Evolutionary conservation across 2,113 vertebrate species (phyloP), one percentile per base, ranked within the genome.

Genomic region (Dasypus novemcinctus): DNA sequence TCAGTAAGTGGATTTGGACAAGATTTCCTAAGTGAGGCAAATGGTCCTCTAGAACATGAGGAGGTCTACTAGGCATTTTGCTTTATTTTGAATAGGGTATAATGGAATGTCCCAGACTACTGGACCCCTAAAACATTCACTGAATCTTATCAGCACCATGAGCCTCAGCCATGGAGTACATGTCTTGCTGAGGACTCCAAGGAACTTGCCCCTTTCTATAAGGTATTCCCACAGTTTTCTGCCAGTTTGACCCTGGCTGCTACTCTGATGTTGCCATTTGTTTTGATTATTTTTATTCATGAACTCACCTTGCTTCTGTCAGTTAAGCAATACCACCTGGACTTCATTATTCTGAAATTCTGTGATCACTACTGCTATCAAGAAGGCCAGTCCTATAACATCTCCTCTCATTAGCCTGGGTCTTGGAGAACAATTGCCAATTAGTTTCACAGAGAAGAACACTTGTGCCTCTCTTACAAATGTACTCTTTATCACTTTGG

Each of bases 21-120:
- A 13, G 52, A 33, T 86, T 86, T 93, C 20, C 46, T 80, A 80
- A 75, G 57, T 46, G 23, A 49, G 72, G 25, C 80, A 80, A 66
- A 46, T n/a, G 14, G 1, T 25, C 13, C 33, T 84, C 7, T 17
- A 80, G 80, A 81, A 90, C 38, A 23, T 80, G 12, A 90, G 46
- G 36, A 85, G 25, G 8, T 38, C 57, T 33, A 21, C 29, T 52
- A 79, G 68, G 59, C 11, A 43, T 66, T 49, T 27, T 29, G 8
- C 8, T 74, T 80, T n/a, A 63, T 49, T 87, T 92, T 87, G 36
- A 72, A 68, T 8, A 59, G 31, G 52, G 86, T 86, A 23, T 3
- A 81, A 38, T 90, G 0, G 59, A 59, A 66, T 49, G 20, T 68
- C 20, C 63, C 38, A 87, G 38, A 38, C 20, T 14, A 59, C 8